Base-by-base conservation (phyloP, 2,113 vertebrate genomes). In the Tylochromis polylepis region DNA sequence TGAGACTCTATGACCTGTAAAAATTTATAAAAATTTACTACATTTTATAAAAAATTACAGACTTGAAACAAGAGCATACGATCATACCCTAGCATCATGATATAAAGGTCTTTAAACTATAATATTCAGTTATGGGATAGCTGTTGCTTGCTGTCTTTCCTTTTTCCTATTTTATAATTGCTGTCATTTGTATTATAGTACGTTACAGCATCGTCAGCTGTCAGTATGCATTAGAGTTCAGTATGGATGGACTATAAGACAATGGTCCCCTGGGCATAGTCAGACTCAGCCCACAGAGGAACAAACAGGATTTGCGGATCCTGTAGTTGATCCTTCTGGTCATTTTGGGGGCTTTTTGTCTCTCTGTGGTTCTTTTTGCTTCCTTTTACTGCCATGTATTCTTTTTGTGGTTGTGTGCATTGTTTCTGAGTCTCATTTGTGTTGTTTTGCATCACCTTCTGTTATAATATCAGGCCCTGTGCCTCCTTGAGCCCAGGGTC, bases 261-360 rank as follows among this genome's bases (percentile, higher is more conserved):
- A 75, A 51, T 51, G 43, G 6, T 31, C 27, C 27, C 46, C 72
- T 51, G 27, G 46, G 43, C 72, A 77, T 6, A 0, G 46, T 31
- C 46, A 77, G 70, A 77, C 5, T 12, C 24, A 14, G 0, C 72
- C 11, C 0, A 51, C 18, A 20, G 27, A 77, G 6, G 11, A 51
- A 51, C 27, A 51, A 31, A 75, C 16, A 29, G 22, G 43, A 49
- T 75, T 0, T 75, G 0, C 20, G 70, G 22, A 77, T 77, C 27
- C 72, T 77, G 18, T 53, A 51, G 27, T 14, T 77, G 11, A 8
- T 53, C 16, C 18, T 53, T 53, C 18, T 53, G 27, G 27, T 49
- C 27, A 8, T 77, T 53, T 56, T 77, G 31, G 16, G 16, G 31
- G 20, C 0, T 77, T 77, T 51, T 77, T 53, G 43, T 77, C 16